Conservation (phyloP, 2,113 vertebrate species). For the Embiotoca jacksoni region DNA sequence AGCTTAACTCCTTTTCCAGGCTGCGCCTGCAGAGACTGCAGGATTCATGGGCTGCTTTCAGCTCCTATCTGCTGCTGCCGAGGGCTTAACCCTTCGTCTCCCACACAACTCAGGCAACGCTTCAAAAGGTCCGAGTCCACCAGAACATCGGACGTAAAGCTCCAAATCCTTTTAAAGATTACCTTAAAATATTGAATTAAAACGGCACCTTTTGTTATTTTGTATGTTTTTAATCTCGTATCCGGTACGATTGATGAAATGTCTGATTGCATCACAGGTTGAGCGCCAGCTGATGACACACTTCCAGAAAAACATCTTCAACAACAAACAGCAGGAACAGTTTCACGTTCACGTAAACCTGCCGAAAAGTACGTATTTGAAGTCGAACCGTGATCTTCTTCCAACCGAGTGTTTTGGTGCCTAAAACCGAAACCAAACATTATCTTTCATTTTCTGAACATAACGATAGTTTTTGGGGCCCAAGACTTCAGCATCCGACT, state of each 20-base stretch:
- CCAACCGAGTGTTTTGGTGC: too few species aligned
- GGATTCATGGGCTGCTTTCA: slow-evolving; percentile 75
- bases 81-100: slow-evolving; percentile 65
- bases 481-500: too few species aligned
- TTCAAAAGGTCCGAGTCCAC: slow-evolving; percentile 19
- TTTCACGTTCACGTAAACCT: too few species aligned
- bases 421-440: too few species aligned
- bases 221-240: background rate
- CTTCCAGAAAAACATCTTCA: background rate
- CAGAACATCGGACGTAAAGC: background rate
- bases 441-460: too few species aligned
- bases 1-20: slow-evolving; percentile 87
- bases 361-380: too few species aligned
- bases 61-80: slow-evolving; percentile 68
- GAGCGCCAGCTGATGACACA: background rate
- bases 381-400: too few species aligned
- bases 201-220: background rate
- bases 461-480: too few species aligned
- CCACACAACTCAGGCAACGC: background rate
- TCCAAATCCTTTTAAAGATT: background rate
- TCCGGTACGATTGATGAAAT: slow-evolving; percentile 1
- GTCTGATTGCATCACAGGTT: slow-evolving; percentile 2
- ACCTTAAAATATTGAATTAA: background rate
- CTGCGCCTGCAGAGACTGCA: slow-evolving; percentile 78
- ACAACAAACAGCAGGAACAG: too few species aligned